Evolutionary conservation across 2,113 vertebrate species (phyloP).

Genomic region (Etia nguti): DNA sequence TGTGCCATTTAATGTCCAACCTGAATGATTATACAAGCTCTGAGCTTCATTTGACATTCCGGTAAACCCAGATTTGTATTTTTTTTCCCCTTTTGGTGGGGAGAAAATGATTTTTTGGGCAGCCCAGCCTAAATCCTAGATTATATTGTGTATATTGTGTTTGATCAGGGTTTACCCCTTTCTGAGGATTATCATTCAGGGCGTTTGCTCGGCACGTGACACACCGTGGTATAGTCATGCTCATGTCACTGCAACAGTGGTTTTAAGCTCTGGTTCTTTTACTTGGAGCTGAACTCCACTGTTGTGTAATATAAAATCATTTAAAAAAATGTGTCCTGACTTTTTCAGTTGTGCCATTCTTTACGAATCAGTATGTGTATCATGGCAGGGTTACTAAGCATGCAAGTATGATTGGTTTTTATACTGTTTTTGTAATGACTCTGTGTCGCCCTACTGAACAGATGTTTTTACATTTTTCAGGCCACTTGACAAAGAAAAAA

Average conservation of each 20-base stretch:
- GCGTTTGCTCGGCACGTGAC: slow-evolving; percentile 34
- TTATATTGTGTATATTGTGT: slow-evolving; percentile 64
- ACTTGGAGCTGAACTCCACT: background rate
- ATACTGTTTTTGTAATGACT: background rate
- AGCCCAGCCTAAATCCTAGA: slow-evolving; percentile 53
- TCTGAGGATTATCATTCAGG: slow-evolving; percentile 49
- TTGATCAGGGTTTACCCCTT: slow-evolving; percentile 57
- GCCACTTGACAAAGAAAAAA: background rate
- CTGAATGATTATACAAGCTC: background rate
- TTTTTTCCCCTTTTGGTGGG: background rate
- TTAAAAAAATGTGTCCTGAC: background rate
- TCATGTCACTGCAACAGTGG: slow-evolving; percentile 3
- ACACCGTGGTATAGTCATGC: background rate
- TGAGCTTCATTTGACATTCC: slow-evolving; percentile 3
- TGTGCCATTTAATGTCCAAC: background rate
- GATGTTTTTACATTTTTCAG: background rate
- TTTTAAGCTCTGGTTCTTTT: background rate
- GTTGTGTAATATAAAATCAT: background rate
- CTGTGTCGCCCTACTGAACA: background rate
- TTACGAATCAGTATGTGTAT: background rate
- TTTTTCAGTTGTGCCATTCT: background rate
- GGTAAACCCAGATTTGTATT: slow-evolving; percentile 43
- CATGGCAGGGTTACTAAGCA: background rate
- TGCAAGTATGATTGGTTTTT: background rate
- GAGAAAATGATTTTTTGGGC: slow-evolving; percentile 31